phyloP scores from a whole-genome alignment of 64 coral and sea anemone genomes.

The Montipora cactus region DNA sequence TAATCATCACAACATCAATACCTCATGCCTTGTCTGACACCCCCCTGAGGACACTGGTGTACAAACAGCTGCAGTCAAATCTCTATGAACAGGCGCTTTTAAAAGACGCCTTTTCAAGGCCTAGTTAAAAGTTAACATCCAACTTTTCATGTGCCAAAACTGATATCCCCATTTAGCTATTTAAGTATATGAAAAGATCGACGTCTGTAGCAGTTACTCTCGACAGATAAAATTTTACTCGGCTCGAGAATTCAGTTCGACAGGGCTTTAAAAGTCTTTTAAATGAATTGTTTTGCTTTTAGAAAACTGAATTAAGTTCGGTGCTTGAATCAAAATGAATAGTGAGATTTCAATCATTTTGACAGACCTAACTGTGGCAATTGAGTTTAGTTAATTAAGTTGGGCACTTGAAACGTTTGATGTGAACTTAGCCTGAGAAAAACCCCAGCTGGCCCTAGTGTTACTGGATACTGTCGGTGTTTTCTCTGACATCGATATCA shows the following conservation, averaged over 20 bases:
- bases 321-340: neutral
- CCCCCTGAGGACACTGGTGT: no score
- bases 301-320: conserved; percentile 7
- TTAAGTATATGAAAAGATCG: neutral
- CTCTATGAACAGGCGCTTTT: no score
- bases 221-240: neutral
- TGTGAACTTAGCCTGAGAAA: conserved; percentile 8
- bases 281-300: conserved; percentile 4
- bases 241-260: conserved; percentile 1
- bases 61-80: no score
- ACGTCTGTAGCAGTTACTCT: neutral
- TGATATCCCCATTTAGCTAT: neutral
- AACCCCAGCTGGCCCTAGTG: neutral
- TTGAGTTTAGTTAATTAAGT: conserved; percentile 6
- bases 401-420: neutral
- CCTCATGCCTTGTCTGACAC: no score
- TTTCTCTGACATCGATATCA: neutral
- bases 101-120: neutral
- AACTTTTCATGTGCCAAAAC: conserved; percentile 16
- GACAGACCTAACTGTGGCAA: neutral
- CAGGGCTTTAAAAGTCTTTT: neutral
- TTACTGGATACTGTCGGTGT: neutral
- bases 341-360: conserved; percentile 4
- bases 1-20: no score
- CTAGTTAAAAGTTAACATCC: conserved; percentile 5